phyloP scores from a whole-genome alignment of 2,888 invertebrate genomes.

The Ichneumoninae sp. region DNA sequence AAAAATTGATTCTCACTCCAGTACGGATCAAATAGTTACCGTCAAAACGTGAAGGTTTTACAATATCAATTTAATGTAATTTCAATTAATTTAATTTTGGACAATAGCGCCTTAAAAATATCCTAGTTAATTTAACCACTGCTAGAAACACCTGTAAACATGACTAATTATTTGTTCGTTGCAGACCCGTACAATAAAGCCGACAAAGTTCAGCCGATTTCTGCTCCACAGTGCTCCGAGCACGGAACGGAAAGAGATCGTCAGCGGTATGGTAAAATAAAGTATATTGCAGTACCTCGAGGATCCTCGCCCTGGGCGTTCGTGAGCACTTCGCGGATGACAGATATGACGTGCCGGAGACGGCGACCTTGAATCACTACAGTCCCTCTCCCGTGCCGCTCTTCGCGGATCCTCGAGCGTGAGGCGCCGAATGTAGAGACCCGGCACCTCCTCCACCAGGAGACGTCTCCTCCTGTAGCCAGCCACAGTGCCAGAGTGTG shows the following conservation, averaged over 20 bases:
- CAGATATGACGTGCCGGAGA: slow-evolving; percentile 80
- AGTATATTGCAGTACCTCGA: slow-evolving; percentile 71
- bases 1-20: neutral
- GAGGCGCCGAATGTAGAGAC: slow-evolving; percentile 81
- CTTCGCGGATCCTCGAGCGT: slow-evolving; percentile 82
- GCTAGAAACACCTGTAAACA: no score
- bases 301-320: slow-evolving; percentile 76
- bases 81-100: no score
- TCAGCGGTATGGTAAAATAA: slow-evolving; percentile 2
- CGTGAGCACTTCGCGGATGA: slow-evolving; percentile 78
- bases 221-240: neutral
- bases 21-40: neutral
- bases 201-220: neutral
- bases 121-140: no score
- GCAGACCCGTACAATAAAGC: neutral
- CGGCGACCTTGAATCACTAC: slow-evolving; percentile 77
- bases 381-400: slow-evolving; percentile 72
- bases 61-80: no score
- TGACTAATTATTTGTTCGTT: neutral
- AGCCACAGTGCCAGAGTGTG: slow-evolving; percentile 77
- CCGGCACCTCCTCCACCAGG: slow-evolving; percentile 82
- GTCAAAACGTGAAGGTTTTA: neutral
- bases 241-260: neutral
- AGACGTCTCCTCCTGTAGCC: slow-evolving; percentile 80
- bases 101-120: no score